phyloP scores from a whole-genome alignment of 1,140 invertebrate species.

The Delia radicum region DNA sequence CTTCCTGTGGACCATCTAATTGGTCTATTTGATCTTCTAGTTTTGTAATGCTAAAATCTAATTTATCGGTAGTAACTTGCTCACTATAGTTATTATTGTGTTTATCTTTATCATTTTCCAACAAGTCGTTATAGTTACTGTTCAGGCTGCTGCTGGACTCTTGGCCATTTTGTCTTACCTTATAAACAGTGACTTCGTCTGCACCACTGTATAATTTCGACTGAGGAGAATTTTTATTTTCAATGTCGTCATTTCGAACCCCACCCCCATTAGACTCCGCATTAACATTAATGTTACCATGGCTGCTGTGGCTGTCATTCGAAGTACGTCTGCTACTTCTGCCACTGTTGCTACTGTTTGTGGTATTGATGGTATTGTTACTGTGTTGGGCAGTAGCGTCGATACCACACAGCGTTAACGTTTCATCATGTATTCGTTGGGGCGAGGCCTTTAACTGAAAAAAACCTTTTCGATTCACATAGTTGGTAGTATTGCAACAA shows the following conservation, averaged over 20 bases:
- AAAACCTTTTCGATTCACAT: conserved; percentile 55
- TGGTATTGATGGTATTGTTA: too few relatives aligned
- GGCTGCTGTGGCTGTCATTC: background rate
- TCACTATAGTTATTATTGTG: background rate
- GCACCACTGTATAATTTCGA: background rate
- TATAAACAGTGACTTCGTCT: too few relatives aligned
- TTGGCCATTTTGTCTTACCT: background rate
- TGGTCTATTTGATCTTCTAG: background rate
- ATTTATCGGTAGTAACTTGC: background rate
- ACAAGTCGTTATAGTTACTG: background rate
- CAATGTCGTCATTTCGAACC: background rate
- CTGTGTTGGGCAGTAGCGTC: background rate
- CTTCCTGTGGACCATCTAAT: background rate
- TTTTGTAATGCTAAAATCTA: background rate
- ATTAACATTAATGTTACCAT: background rate
- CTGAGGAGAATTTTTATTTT: background rate
- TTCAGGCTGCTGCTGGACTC: background rate
- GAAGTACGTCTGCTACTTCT: background rate
- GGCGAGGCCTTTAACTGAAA: conserved; percentile 56
- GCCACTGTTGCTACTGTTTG: background rate
- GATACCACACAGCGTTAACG: background rate
- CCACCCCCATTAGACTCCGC: background rate
- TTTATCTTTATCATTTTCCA: background rate
- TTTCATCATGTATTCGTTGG: conserved; percentile 44
- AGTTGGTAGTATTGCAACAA: conserved; percentile 52